Conservation (phyloP, 2,797 vertebrate species). For the Aldrovandia affinis region DNA sequence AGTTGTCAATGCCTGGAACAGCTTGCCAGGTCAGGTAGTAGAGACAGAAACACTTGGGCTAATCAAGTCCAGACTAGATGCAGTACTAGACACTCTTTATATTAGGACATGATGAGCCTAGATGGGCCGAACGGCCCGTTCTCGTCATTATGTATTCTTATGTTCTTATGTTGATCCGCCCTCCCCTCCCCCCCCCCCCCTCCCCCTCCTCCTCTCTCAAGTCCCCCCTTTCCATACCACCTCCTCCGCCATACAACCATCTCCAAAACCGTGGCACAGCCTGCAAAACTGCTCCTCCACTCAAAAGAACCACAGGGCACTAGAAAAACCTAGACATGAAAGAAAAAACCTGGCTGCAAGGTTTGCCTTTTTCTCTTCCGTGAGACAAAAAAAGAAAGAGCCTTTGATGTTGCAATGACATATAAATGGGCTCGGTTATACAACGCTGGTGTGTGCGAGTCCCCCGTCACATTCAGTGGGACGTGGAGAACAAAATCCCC, state of each 20-base stretch:
- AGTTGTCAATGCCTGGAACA: too few relatives aligned
- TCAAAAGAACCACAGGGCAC: background rate
- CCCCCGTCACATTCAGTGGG: conserved; percentile 23
- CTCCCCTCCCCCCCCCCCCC: too few relatives aligned
- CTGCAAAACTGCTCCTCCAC: background rate
- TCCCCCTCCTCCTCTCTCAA: too few relatives aligned
- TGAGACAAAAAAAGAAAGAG: conserved; percentile 28
- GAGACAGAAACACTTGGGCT: too few relatives aligned
- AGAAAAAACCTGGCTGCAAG: conserved; percentile 19
- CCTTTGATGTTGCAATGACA: conserved; percentile 35
- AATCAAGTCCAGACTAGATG: too few relatives aligned
- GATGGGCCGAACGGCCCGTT: too few relatives aligned
- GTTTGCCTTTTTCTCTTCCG: conserved; percentile 25
- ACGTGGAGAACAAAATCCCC: background rate
- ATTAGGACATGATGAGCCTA: too few relatives aligned
- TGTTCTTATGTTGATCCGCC: too few relatives aligned
- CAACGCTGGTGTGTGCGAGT: conserved; percentile 37
- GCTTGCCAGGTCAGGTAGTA: too few relatives aligned
- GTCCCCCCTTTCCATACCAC: background rate
- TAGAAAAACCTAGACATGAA: conserved; percentile 13
- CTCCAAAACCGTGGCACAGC: conserved; percentile 10
- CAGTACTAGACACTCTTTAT: too few relatives aligned
- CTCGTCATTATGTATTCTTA: too few relatives aligned
- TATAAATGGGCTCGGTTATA: conserved; percentile 35
- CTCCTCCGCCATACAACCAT: background rate